Evolutionary conservation across 2,797 vertebrate genomes (phyloP).

Genomic region (Gastrophryne carolinensis): DNA sequence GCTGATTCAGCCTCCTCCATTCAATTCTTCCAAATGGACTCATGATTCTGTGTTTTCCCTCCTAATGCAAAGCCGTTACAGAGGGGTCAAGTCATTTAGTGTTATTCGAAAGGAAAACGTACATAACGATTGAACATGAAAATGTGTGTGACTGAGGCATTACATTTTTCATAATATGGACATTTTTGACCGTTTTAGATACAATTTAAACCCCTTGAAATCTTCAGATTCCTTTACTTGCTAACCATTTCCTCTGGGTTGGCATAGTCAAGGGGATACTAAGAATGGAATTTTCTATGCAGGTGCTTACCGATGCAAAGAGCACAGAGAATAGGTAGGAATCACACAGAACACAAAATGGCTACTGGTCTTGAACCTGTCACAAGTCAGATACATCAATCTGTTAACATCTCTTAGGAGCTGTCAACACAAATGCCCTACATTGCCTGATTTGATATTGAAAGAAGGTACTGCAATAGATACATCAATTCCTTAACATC

Average conservation of each 20-base stretch:
- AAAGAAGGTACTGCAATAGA: no score
- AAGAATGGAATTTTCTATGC: neutral
- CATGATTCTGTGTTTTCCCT: slow-evolving; percentile 39
- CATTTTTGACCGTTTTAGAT: slow-evolving; percentile 11
- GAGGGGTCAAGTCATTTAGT: slow-evolving; percentile 46
- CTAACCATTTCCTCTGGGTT: neutral
- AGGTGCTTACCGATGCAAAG: neutral
- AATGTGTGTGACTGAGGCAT: slow-evolving; percentile 26
- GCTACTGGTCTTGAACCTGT: no score
- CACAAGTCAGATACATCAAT: no score
- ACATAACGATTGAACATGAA: slow-evolving; percentile 25
- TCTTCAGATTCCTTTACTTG: slow-evolving; percentile 4
- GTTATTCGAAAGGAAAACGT: slow-evolving; percentile 41
- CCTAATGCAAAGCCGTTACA: slow-evolving; percentile 43
- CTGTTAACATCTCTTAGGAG: no score
- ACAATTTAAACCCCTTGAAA: neutral
- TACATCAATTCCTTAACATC: no score
- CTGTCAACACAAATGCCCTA: no score
- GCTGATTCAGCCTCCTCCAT: slow-evolving; percentile 24
- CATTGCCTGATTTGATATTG: no score
- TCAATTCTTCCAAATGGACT: slow-evolving; percentile 35
- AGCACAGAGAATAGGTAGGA: no score
- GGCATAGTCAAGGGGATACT: neutral
- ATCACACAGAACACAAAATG: no score
- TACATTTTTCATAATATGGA: slow-evolving; percentile 7